Evolutionary conservation across 2,888 invertebrate species (phyloP), one percentile per base, ranked within the genome.

Genomic region (Drosophila anomalata): DNA sequence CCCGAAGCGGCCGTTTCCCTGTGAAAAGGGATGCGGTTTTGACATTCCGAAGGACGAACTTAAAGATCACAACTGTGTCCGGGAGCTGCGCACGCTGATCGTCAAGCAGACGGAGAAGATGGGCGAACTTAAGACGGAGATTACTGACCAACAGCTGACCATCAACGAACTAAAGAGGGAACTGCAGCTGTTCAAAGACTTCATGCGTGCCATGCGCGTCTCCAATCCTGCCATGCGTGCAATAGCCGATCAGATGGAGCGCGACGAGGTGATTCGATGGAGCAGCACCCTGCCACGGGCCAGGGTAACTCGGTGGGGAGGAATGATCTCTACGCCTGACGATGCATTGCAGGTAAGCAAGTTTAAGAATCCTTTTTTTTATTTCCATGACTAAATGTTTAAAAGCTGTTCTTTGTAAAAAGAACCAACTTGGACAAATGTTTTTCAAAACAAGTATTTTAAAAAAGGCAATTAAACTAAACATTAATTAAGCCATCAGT

Each of bases 281-380:
- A 96, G 97, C 48, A 95, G 94, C 79, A 95, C 96, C 0, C 92
- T 98, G 50, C 93, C 96, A 0, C 92, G 97, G 48, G 97, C 97
- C 17, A 93, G 98, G 67, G 98, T 99, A 47, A 98, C 98, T 1
- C 94, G 98, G 63, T 99, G 98, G 99, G 99, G 98, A 58, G 98
- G 98, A 60, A 98, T 99, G 98, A 99, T 99, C 89, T 98, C 98
- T 29, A 99, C 99, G 11, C 99, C 99, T 0, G 98, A 99, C 91
- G 97, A 97, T 92, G 96, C 97, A 56, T 93, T 98, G 79, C 97
- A 97, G 94, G 97, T 97, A 90, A 89, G 17, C 29, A 8, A 8
- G 29, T 29, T 29, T 7, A 8, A 29, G 22, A 22, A 3, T 22
- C 22, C 22, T 24, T 24, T 24, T 24, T 24, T 24, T 24, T 24